These are phyloP conservation scores for Halesus radiatus DNA, from an alignment of 1,140 invertebrate species.

Conservation along the genomic window DNA sequence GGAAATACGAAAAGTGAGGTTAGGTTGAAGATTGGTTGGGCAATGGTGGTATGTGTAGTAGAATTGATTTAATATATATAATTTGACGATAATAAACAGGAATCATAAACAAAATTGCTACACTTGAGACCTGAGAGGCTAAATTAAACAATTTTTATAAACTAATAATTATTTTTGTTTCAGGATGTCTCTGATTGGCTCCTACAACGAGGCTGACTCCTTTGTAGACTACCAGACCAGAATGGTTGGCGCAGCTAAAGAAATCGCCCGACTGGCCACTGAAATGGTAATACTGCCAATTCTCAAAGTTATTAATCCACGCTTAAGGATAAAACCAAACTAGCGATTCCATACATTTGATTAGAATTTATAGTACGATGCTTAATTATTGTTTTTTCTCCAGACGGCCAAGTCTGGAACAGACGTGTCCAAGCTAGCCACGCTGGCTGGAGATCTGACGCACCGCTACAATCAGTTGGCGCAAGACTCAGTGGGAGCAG, in stretches of 20 bases:
- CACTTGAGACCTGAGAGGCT: too few species aligned
- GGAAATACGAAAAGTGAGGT: neutral
- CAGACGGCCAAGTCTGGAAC: constrained; percentile 82
- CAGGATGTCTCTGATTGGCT: constrained; percentile 71
- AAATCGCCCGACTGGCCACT: constrained; percentile 92
- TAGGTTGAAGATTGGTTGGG: neutral
- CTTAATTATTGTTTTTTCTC: constrained; percentile 52
- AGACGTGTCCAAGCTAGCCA: constrained; percentile 80
- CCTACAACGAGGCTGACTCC: constrained; percentile 74
- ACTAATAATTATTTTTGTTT: constrained; percentile 45
- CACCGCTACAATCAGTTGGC: constrained; percentile 91
- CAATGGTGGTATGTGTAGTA: neutral
- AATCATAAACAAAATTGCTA: too few species aligned
- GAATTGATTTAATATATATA: too few species aligned
- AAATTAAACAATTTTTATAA: too few species aligned
- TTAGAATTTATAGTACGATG: neutral
- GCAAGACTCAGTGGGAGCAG: constrained; percentile 90
- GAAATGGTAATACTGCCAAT: constrained; percentile 82
- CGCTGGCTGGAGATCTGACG: constrained; percentile 87
- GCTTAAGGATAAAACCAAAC: neutral
- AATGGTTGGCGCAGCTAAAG: constrained; percentile 94
- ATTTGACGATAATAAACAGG: too few species aligned
- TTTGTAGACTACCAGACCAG: constrained; percentile 98
- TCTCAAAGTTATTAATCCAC: neutral
- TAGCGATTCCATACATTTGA: neutral